A percentile compares a stretch with the other conserved stretches of the same genome.
These are phyloP conservation scores for Sebastes paucispinis DNA, from an alignment of 2,797 vertebrate species.

Conservation along the genomic window DNA sequence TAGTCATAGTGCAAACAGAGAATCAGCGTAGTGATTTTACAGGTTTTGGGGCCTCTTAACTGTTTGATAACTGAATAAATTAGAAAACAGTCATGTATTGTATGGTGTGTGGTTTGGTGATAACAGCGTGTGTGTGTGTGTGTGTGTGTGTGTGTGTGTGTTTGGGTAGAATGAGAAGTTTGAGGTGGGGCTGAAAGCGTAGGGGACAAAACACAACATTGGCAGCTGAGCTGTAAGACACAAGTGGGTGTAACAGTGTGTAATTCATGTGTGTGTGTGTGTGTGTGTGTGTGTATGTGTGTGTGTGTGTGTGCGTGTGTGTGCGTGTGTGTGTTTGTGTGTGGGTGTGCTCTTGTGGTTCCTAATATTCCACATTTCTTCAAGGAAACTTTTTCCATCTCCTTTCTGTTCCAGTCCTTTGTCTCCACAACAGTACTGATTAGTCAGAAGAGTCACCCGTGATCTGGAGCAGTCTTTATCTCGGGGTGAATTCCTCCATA, in stretches of 20 bases:
- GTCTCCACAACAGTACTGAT: no score
- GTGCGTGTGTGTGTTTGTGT: no score
- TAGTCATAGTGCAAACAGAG: not conserved
- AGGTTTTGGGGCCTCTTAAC: not conserved
- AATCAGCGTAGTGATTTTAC: not conserved
- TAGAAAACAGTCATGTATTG: not conserved
- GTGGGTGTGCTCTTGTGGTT: not conserved
- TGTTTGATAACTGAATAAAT: not conserved
- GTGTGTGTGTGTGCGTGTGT: not conserved
- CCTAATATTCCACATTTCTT: not conserved
- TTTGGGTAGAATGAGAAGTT: not conserved
- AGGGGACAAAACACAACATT: not conserved
- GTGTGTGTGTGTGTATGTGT: not conserved
- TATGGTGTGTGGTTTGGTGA: not conserved
- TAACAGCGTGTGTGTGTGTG: no score
- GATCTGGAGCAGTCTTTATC: no score
- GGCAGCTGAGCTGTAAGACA: constrained; percentile 31
- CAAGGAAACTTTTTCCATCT: not conserved
- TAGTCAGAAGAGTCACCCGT: not conserved
- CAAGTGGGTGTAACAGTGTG: not conserved
- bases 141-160: not conserved
- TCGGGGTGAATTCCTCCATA: no score
- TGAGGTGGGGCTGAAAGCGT: not conserved
- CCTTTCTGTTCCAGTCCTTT: not conserved
- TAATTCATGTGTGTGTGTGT: not conserved